Evolutionary conservation across 2,113 vertebrate species (phyloP).

Genomic region (Thymallus thymallus): DNA sequence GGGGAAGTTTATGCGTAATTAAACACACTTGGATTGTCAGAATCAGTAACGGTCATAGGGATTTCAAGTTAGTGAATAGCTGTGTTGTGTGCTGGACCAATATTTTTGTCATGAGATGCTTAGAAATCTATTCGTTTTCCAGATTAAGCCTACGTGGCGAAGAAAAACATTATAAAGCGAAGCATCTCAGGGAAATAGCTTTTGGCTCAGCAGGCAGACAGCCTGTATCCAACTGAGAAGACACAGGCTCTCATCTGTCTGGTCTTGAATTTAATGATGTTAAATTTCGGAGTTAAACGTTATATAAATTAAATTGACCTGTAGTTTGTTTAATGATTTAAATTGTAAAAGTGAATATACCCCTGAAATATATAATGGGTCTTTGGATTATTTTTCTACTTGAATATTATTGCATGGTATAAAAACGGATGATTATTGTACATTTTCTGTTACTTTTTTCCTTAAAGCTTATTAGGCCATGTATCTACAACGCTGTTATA

Average conservation of each 20-base stretch:
- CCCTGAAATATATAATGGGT: constrained; percentile 52
- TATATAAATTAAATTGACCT: too few relatives aligned
- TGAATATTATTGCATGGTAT: constrained; percentile 47
- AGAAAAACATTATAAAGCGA: background rate
- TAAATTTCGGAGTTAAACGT: background rate
- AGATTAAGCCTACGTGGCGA: background rate
- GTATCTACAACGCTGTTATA: constrained; percentile 52
- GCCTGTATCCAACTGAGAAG: background rate
- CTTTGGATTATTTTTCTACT: constrained; percentile 58
- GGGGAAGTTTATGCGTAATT: constrained; percentile 47
- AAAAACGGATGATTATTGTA: constrained; percentile 46
- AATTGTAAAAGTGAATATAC: constrained; percentile 46
- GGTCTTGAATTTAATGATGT: background rate
- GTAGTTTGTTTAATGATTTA: constrained; percentile 20
- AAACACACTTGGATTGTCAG: constrained; percentile 17
- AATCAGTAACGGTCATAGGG: background rate
- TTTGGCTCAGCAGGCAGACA: background rate
- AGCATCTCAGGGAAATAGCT: background rate
- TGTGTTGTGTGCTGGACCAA: background rate
- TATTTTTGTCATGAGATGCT: background rate
- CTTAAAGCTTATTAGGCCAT: constrained; percentile 40
- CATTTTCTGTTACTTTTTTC: constrained; percentile 44
- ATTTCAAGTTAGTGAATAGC: background rate
- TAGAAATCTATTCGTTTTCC: background rate
- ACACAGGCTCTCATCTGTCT: background rate